Evolutionary conservation across 2,797 vertebrate genomes (phyloP), one percentile per base, ranked within the genome.

Genomic region (Oceanodroma leucorhoa): DNA sequence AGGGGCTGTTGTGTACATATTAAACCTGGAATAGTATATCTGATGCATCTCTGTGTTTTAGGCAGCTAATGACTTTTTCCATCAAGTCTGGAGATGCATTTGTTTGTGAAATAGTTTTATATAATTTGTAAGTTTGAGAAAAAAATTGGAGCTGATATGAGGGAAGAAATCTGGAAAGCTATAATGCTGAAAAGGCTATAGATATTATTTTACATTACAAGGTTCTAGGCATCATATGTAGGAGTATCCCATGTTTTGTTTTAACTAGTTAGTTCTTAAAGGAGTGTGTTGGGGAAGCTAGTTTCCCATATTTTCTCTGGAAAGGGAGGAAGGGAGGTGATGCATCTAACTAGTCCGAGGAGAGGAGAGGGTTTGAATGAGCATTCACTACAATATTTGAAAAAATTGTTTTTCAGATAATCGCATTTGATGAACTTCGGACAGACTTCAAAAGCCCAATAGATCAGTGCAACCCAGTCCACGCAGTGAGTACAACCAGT

Each of bases 361-460:
- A 85, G 83, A 81, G 88, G 34, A 0, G 70, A 65, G 5, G 5
- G 19, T 88, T 86, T 90, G 65, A 65, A 66, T 41, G 13, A 69
- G 10, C 19, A 15, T 77, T 89, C 32, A 30, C 80, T 82, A 89
- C 32, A 76, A 40, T 61, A 53, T 73, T 93, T 87, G 55, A 57
- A 95, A 92, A 83, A 67, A 19, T 38, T 98, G 76, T 91, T 48
- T 96, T 98, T 91, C 98, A 99, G 99, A 99, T 99, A 91, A 99
- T 99, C 36, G 99, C 99, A 91, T 99, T 99, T 91, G 99, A 99
- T 96, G 99, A 99, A 95, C 98, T 99, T 87, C 99, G 99, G 95
- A 99, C 99, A 7, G 99, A 99, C 97, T 99, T 99, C 97, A 99
- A 99, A 98, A 99, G 98, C 94, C 99, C 99, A 4, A 99, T 99